phyloP scores from a whole-genome alignment of 2,113 vertebrate genomes.

The Phasianus colchicus region DNA sequence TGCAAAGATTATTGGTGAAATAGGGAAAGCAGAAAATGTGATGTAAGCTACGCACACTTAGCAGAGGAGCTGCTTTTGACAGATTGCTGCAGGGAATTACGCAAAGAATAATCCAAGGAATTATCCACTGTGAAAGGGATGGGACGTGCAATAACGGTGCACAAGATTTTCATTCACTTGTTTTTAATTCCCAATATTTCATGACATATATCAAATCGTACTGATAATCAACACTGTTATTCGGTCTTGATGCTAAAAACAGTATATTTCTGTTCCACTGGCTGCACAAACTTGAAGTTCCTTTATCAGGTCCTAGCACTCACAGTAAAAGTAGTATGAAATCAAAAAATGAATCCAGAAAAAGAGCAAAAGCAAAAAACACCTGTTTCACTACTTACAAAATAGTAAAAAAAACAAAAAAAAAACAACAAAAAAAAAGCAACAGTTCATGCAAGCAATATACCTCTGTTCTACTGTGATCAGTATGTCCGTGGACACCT shows the following conservation, averaged over 20 bases:
- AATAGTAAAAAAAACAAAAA: not conserved
- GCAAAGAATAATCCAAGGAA: not conserved
- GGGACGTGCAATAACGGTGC: accelerated
- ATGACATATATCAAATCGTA: not conserved
- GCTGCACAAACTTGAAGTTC: slow-evolving; percentile 41
- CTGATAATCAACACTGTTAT: not conserved
- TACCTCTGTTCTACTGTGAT: not conserved
- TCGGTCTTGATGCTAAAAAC: not conserved
- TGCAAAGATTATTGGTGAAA: slow-evolving; percentile 52
- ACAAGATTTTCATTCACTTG: not conserved
- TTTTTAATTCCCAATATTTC: not conserved
- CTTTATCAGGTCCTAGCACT: slow-evolving; percentile 55
- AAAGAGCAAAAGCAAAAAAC: not conserved
- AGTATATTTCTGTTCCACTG: not conserved
- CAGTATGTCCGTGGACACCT: slow-evolving; percentile 4
- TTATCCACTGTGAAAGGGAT: not conserved
- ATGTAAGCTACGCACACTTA: slow-evolving; percentile 18
- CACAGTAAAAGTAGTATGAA: slow-evolving; percentile 30
- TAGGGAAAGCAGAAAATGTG: slow-evolving; percentile 33
- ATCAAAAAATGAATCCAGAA: slow-evolving; percentile 53
- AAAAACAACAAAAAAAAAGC: not conserved
- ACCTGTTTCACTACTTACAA: slow-evolving; percentile 38
- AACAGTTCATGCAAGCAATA: not conserved
- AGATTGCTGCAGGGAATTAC: not conserved
- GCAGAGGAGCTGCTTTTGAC: slow-evolving; percentile 15